Evolutionary conservation across 2,888 invertebrate species (phyloP).

Genomic region (Tenthredo livida): DNA sequence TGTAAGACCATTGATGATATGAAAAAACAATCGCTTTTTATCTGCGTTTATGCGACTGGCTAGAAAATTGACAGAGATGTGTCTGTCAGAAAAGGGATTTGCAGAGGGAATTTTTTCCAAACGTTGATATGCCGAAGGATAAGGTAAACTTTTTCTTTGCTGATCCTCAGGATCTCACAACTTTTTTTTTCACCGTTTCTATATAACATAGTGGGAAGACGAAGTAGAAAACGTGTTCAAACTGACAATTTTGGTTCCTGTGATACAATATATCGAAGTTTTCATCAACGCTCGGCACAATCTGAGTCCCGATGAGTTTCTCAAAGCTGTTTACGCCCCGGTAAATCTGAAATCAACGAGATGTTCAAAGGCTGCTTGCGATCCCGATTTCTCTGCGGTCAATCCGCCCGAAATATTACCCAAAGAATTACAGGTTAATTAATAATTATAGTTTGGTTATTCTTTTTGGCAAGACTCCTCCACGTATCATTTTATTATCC

Average conservation of each 20-base stretch:
- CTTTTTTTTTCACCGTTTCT: not conserved
- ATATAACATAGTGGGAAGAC: not conserved
- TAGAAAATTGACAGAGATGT: conserved; percentile 7
- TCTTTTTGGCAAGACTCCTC: not conserved
- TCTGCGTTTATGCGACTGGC: not conserved
- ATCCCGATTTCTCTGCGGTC: not conserved
- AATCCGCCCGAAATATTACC: not conserved
- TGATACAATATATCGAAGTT: conserved; percentile 35
- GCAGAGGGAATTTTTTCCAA: not conserved
- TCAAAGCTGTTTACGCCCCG: conserved; percentile 28
- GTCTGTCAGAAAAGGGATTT: not conserved
- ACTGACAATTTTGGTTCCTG: conserved; percentile 26
- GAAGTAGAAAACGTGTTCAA: conserved; percentile 40
- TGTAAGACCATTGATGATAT: not conserved
- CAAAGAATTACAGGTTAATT: conserved; percentile 22
- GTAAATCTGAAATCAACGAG: not conserved
- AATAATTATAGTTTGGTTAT: not conserved
- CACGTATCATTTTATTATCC: not conserved
- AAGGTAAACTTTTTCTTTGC: conserved; percentile 10
- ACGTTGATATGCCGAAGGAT: conserved; percentile 34
- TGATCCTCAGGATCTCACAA: not conserved
- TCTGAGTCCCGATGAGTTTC: conserved; percentile 40
- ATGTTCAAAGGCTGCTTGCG: not conserved
- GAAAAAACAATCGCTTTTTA: not conserved
- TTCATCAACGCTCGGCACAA: conserved; percentile 11